Conservation (phyloP, 2,113 vertebrate species). For the Anguilla rostrata region DNA sequence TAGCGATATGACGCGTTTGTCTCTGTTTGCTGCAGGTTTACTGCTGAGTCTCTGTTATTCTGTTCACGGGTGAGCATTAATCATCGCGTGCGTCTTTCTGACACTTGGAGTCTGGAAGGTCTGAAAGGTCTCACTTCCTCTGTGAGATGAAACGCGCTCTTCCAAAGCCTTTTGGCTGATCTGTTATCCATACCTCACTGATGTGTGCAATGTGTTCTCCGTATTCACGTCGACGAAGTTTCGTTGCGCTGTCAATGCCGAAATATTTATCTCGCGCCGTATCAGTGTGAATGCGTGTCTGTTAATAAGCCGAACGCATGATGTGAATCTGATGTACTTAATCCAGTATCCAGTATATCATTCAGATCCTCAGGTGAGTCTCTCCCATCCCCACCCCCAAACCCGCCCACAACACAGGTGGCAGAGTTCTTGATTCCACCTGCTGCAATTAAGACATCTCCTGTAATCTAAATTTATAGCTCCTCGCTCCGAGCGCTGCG, state of each 20-base stretch:
- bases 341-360: not conserved
- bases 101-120: not conserved
- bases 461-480: slow-evolving; percentile 70
- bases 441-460: slow-evolving; percentile 64
- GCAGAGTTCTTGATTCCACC: slow-evolving; percentile 56
- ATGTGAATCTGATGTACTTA: not conserved
- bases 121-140: not conserved
- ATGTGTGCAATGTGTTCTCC: not conserved
- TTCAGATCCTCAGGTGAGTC: not conserved
- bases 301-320: not conserved
- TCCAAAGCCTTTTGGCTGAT: not conserved
- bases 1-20: not conserved
- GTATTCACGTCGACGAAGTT: not conserved
- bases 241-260: not conserved
- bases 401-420: not conserved
- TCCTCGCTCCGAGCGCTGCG: slow-evolving; percentile 45
- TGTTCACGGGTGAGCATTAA: not conserved
- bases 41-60: not conserved
- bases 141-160: not conserved
- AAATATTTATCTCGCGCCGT: not conserved
- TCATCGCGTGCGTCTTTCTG: not conserved
- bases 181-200: not conserved
- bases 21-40: not conserved
- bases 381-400: not conserved
- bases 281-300: not conserved